These are phyloP conservation scores for Axea sp. DNA, from an alignment of 2,888 invertebrate species.

Conservation along the genomic window DNA sequence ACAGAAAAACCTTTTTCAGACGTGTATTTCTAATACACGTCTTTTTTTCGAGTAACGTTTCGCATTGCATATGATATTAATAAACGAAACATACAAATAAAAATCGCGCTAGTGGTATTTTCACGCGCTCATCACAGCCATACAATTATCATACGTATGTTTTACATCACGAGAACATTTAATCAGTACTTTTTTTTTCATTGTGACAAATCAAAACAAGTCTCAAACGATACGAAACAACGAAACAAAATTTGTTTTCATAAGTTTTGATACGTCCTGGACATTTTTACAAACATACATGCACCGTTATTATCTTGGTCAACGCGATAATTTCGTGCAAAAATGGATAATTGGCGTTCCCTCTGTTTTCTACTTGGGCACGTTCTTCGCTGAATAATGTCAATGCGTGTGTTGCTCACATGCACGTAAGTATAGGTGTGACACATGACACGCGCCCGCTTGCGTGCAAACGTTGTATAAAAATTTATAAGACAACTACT, in stretches of 20 bases:
- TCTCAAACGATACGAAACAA: too few species aligned
- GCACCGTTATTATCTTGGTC: constrained; percentile 67
- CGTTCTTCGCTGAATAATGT: constrained; percentile 73
- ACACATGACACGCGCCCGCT: background rate
- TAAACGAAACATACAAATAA: too few species aligned
- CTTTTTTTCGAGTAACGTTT: too few species aligned
- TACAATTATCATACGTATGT: too few species aligned
- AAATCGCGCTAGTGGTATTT: too few species aligned
- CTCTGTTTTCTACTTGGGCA: constrained; percentile 74
- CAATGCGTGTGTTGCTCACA: constrained; percentile 61
- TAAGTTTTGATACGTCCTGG: constrained; percentile 34
- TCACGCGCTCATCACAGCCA: too few species aligned
- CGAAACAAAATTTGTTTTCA: constrained; percentile 14
- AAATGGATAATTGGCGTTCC: constrained; percentile 74
- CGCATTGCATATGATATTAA: too few species aligned
- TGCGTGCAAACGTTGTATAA: constrained; percentile 12
- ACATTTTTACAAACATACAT: constrained; percentile 41
- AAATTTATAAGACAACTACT: constrained; percentile 22
- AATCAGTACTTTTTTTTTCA: too few species aligned
- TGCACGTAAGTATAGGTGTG: constrained; percentile 3
- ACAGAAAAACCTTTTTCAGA: too few species aligned
- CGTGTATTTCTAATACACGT: too few species aligned
- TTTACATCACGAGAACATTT: too few species aligned
- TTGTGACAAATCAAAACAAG: too few species aligned
- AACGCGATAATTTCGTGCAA: constrained; percentile 76